Percentiles rank a stretch among this genome's conserved stretches.
phyloP scores from a whole-genome alignment of 2,797 vertebrate species.

The Phataginus tricuspis region DNA sequence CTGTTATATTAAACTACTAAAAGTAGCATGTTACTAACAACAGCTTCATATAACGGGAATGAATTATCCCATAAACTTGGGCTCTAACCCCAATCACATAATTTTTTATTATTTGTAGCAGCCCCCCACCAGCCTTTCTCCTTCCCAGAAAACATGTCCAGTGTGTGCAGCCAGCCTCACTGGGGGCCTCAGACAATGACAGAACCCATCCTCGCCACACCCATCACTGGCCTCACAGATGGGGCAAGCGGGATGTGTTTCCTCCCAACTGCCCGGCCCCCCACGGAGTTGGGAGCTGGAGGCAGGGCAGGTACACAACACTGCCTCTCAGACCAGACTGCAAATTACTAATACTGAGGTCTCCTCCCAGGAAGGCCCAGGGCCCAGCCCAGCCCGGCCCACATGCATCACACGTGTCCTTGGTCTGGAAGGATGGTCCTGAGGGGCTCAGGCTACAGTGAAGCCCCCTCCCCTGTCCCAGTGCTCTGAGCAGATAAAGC shows the following conservation, averaged over 20 bases:
- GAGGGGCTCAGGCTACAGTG: neutral
- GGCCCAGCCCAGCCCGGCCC: neutral
- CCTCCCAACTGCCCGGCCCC: neutral
- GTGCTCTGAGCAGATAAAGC: neutral
- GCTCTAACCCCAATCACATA: neutral
- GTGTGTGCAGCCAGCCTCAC: neutral
- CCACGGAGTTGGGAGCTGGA: neutral
- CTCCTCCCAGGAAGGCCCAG: neutral
- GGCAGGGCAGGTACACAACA: neutral
- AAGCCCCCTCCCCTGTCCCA: neutral
- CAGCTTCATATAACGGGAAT: neutral
- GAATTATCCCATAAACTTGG: neutral
- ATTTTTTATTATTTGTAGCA: neutral
- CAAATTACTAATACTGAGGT: neutral
- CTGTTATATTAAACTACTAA: neutral
- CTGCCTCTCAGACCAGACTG: neutral
- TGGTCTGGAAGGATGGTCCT: neutral
- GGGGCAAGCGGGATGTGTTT: neutral
- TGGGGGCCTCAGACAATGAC: neutral
- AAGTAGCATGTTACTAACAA: neutral
- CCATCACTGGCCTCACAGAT: neutral
- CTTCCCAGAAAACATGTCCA: neutral
- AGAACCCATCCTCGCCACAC: neutral
- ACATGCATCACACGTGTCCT: accelerated
- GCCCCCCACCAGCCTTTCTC: neutral